Percentiles rank a stretch among this genome's conserved stretches.
These are phyloP conservation scores for Spodoptera littoralis DNA, from an alignment of 2,888 invertebrate species.

Conservation along the genomic window DNA sequence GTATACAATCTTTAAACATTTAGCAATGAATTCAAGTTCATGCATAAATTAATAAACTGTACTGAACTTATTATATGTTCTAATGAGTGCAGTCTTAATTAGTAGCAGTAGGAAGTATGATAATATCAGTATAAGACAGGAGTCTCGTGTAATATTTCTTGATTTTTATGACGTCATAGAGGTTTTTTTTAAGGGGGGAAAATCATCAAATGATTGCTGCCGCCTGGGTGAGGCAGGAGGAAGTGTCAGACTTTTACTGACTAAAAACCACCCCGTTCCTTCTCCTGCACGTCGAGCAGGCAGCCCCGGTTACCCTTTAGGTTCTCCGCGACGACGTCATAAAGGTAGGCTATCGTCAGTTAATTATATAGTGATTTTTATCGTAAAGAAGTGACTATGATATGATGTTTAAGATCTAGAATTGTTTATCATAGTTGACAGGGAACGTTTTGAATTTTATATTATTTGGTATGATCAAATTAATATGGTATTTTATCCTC, in stretches of 20 bases:
- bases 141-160: slow-evolving; percentile 10
- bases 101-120: slow-evolving; percentile 51
- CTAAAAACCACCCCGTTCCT: too few species aligned
- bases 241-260: too few species aligned
- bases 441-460: too few species aligned
- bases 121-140: slow-evolving; percentile 37
- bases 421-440: not conserved
- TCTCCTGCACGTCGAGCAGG: too few species aligned
- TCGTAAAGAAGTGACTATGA: slow-evolving; percentile 16
- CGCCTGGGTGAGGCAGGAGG: too few species aligned
- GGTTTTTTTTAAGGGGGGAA: too few species aligned
- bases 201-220: too few species aligned
- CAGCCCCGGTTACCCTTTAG: too few species aligned
- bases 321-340: too few species aligned
- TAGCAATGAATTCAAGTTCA: not conserved
- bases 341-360: slow-evolving; percentile 27
- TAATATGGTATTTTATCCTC: too few species aligned
- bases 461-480: too few species aligned
- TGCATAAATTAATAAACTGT: slow-evolving; percentile 5
- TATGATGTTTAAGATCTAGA: slow-evolving; percentile 1
- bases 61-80: slow-evolving; percentile 27
- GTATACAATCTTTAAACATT: not conserved
- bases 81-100: slow-evolving; percentile 37
- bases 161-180: slow-evolving; percentile 47
- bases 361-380: slow-evolving; percentile 31